Conservation (phyloP, 2,888 invertebrate species). For the Volucella bombylans region DNA sequence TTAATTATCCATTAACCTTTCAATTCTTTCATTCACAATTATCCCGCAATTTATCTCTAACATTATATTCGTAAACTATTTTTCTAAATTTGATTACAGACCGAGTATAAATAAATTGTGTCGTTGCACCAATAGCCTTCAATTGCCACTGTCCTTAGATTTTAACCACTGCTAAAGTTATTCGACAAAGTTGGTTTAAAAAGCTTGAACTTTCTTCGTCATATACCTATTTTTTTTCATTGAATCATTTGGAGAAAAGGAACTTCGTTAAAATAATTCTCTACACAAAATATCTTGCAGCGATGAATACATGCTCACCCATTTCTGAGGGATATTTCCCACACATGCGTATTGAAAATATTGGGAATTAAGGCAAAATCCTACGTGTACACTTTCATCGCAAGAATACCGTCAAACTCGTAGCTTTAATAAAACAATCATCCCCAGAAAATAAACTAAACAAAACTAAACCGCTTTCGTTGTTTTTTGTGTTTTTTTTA, state of each 20-base stretch:
- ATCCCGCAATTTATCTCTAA: too few species aligned
- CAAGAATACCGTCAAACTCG: background rate
- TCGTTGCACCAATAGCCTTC: slow-evolving; percentile 79
- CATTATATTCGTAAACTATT: too few species aligned
- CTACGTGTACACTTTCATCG: background rate
- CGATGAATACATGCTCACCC: background rate
- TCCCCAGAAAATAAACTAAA: too few species aligned
- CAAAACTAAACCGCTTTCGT: too few species aligned
- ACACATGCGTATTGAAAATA: slow-evolving; percentile 32
- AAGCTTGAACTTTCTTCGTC: slow-evolving; percentile 37
- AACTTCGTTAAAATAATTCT: background rate
- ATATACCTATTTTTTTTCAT: slow-evolving; percentile 12
- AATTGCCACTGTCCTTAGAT: slow-evolving; percentile 79
- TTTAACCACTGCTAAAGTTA: slow-evolving; percentile 53
- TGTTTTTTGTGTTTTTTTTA: too few species aligned
- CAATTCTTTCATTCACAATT: too few species aligned
- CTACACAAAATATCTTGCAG: too few species aligned
- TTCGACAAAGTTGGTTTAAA: slow-evolving; percentile 31
- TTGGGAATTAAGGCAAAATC: background rate
- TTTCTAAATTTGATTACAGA: background rate
- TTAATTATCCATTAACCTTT: too few species aligned
- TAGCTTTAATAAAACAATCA: too few species aligned
- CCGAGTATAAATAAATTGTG: slow-evolving; percentile 70
- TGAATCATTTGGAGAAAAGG: slow-evolving; percentile 54
- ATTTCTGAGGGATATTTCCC: background rate